Base-by-base conservation (phyloP, 2,888 invertebrate genomes). In the Poecilobothrus nobilitatus region DNA sequence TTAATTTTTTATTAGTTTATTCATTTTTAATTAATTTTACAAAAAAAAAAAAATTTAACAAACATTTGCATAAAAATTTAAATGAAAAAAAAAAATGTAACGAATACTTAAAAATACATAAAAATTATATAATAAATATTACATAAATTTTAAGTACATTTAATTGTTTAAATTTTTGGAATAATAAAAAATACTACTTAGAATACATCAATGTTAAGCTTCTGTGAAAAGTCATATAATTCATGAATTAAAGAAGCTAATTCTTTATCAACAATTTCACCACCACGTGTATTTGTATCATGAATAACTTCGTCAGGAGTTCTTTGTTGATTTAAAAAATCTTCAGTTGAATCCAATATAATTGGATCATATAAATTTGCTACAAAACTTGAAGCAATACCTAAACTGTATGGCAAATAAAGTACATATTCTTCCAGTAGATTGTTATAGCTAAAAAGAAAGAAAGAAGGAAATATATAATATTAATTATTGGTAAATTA, bases 341-440 rank as follows among this genome's bases (percentile, higher is more conserved):
- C 74, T 37, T 76, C 74, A 0, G 70, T 21, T 0, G 74, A 68
- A 3, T 66, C 6, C 2, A 2, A 0, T 2, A 65, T 66, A 6
- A 71, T 61, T 0, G 80, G 79, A 0, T 73, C 76, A 0, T 78
- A 75, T 0, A 81, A 69, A 0, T 65, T 68, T 70, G 72, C 72
- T 0, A 82, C 73, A 64, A 82, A 81, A 20, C 69, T 73, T 5
- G 73, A 44, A 0, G 78, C 73, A 2, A 79, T 77, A 0, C 67
- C 62, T 9, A 76, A 70, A 34, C 76, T 73, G 66, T 76, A 78
- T 0, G 80, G 79, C 63, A 79, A 67, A 33, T 76, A 76, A 6
- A 73, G 73, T 2, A 78, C 73, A 68, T 80, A 82, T 72, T 82
- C 81, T 67, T 75, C 74, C 0, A 81, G 70, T 34, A 82, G 72